phyloP scores from a whole-genome alignment of 1,140 invertebrate genomes.

The Conus ventricosus region DNA sequence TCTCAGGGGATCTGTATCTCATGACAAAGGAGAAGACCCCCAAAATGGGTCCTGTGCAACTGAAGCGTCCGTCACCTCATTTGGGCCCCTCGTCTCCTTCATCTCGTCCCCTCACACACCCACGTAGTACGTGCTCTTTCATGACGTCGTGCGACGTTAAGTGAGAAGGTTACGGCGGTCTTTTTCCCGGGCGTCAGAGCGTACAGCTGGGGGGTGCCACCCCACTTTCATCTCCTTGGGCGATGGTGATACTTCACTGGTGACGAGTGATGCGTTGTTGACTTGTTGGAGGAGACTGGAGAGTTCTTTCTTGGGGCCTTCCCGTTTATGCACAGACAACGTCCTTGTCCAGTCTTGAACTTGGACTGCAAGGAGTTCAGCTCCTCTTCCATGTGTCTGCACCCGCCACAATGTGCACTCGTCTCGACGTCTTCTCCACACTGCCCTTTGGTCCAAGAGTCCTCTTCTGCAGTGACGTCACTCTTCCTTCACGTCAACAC shows the following conservation, averaged over 20 bases:
- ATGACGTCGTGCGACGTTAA: neutral
- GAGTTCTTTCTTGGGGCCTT: neutral
- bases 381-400: neutral
- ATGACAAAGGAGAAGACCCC: constrained; percentile 12
- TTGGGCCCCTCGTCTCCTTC: neutral
- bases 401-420: neutral
- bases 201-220: neutral
- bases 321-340: neutral
- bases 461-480: neutral
- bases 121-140: neutral
- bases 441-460: neutral
- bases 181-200: neutral
- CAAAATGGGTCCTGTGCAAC: neutral
- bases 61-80: neutral
- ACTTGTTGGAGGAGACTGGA: neutral
- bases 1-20: neutral
- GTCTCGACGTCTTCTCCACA: neutral
- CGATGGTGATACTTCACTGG: neutral
- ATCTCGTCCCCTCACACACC: neutral
- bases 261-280: neutral
- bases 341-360: neutral
- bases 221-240: neutral
- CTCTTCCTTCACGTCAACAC: neutral
- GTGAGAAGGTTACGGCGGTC: neutral
- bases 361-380: neutral